Percentiles rank a stretch among this genome's conserved stretches.
Conservation (phyloP, 2,797 vertebrate species). For the Gallinago stenura region DNA sequence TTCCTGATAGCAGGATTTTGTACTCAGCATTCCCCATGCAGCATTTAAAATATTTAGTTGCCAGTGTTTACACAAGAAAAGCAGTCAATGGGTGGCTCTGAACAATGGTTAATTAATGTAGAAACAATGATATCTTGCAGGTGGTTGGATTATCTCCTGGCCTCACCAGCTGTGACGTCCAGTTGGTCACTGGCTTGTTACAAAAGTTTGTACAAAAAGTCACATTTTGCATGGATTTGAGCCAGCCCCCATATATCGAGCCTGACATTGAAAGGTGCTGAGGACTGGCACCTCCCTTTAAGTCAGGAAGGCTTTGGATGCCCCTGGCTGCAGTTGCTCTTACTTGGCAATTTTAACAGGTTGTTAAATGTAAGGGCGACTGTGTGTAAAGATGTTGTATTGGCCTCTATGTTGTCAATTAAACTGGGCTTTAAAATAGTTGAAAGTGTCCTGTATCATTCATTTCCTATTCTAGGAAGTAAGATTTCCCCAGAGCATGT, state of each 20-base stretch:
- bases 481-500: neutral
- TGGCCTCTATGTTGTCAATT: neutral
- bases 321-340: neutral
- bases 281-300: neutral
- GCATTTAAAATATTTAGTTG: neutral
- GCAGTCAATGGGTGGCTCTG: neutral
- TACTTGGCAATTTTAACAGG: fast-evolving
- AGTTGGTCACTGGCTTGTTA: neutral
- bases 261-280: neutral
- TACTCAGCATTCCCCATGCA: neutral
- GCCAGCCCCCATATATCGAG: neutral
- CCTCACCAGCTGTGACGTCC: neutral
- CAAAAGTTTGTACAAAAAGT: neutral
- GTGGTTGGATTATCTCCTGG: neutral
- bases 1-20: neutral
- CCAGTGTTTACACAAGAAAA: neutral
- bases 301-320: neutral
- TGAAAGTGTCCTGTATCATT: fast-evolving
- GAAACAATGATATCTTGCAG: neutral
- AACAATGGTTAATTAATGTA: neutral
- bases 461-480: neutral
- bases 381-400: neutral
- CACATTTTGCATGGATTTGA: neutral
- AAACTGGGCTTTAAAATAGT: neutral
- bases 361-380: fast-evolving